These are phyloP conservation scores for Escarpia spicata DNA, from an alignment of 2,888 invertebrate species.

Conservation along the genomic window DNA sequence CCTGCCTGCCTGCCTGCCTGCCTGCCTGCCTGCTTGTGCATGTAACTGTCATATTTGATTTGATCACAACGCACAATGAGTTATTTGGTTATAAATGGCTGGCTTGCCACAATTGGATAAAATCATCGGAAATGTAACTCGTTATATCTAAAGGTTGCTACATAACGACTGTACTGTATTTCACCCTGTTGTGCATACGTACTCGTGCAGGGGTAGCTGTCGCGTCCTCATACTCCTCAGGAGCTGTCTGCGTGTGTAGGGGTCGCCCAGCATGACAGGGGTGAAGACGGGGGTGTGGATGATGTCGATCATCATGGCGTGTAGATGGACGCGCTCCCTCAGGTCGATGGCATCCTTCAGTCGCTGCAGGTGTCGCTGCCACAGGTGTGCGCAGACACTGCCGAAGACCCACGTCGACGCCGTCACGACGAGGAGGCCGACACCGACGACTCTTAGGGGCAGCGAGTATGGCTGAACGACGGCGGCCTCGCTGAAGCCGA, in stretches of 20 bases:
- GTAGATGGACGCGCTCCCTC: not conserved
- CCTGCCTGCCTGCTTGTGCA: too few relatives aligned
- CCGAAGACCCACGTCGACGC: not conserved
- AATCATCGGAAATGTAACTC: not conserved
- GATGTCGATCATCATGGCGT: constrained; percentile 16
- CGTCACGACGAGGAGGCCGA: not conserved
- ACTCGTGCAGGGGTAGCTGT: not conserved
- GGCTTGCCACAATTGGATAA: not conserved
- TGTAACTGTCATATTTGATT: not conserved
- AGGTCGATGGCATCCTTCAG: not conserved
- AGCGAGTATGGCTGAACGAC: not conserved
- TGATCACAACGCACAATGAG: not conserved
- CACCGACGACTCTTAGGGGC: not conserved
- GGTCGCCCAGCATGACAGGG: not conserved
- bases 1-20: too few relatives aligned
- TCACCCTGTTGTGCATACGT: not conserved
- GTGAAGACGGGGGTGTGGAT: not conserved
- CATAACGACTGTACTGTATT: not conserved
- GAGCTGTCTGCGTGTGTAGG: not conserved
- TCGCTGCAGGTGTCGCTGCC: not conserved
- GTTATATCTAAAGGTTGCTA: not conserved
- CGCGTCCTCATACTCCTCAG: not conserved
- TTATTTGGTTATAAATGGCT: not conserved
- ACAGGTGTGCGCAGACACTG: not conserved
- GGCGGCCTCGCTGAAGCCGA: not conserved